These are phyloP conservation scores for Spilosoma lubricipeda DNA, from an alignment of 2,888 invertebrate species.

Conservation along the genomic window DNA sequence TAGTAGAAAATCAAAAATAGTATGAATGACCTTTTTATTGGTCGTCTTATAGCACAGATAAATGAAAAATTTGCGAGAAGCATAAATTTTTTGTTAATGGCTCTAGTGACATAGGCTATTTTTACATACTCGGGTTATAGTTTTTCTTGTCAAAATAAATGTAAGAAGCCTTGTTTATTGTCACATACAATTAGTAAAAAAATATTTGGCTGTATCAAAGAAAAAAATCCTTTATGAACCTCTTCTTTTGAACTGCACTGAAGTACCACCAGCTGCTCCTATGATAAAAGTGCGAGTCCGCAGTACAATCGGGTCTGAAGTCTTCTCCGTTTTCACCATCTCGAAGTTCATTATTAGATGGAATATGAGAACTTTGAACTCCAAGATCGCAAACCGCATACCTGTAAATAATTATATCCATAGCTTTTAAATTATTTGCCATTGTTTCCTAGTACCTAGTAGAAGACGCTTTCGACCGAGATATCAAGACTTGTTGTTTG, in stretches of 20 bases:
- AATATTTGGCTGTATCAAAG: background rate
- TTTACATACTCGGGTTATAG: too few relatives aligned
- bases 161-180: background rate
- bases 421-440: background rate
- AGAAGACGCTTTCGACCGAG: too few relatives aligned
- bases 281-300: slow-evolving; percentile 61
- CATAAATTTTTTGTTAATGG: too few relatives aligned
- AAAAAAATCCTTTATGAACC: background rate
- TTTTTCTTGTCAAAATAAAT: too few relatives aligned
- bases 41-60: too few relatives aligned
- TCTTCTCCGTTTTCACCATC: slow-evolving; percentile 69
- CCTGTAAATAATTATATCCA: slow-evolving; percentile 49
- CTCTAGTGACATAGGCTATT: background rate
- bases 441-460: too few relatives aligned
- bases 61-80: too few relatives aligned
- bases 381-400: slow-evolving; percentile 75
- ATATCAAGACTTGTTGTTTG: too few relatives aligned
- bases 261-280: slow-evolving; percentile 63
- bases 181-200: background rate
- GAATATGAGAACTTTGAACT: slow-evolving; percentile 71
- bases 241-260: slow-evolving; percentile 60
- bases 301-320: slow-evolving; percentile 67
- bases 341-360: slow-evolving; percentile 68
- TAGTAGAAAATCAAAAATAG: too few relatives aligned
- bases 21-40: too few relatives aligned